phyloP scores from a whole-genome alignment of 1,140 invertebrate species.

The Drosophila littoralis region DNA sequence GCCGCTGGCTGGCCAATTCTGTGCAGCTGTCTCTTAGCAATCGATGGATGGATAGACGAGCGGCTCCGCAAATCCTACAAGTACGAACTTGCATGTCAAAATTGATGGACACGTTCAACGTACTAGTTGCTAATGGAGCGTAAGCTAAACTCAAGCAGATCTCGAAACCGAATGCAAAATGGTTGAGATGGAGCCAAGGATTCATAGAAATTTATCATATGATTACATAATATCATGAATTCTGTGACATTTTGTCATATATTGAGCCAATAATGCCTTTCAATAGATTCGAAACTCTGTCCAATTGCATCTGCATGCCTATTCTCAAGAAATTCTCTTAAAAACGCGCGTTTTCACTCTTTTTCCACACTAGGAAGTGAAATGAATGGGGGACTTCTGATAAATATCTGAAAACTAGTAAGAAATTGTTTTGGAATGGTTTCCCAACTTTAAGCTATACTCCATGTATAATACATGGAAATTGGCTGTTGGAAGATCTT shows the following conservation, averaged over 20 bases:
- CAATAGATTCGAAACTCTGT: too few species aligned
- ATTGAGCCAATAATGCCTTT: too few species aligned
- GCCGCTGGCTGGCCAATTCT: conserved; percentile 53
- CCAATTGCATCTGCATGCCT: too few species aligned
- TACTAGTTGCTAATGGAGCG: not conserved
- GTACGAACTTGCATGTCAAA: conserved; percentile 40
- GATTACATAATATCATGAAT: not conserved
- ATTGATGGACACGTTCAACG: conserved; percentile 51
- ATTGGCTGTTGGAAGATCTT: too few species aligned
- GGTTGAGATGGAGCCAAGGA: not conserved
- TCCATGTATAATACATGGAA: too few species aligned
- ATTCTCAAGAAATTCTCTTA: too few species aligned
- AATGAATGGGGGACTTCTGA: too few species aligned
- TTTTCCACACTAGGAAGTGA: too few species aligned
- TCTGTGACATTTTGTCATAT: not conserved
- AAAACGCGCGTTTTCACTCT: too few species aligned
- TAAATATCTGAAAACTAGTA: too few species aligned
- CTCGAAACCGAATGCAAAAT: not conserved
- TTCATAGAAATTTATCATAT: not conserved
- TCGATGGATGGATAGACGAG: conserved; percentile 56
- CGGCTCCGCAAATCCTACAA: conserved; percentile 22
- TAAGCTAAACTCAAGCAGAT: not conserved
- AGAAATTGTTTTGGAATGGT: too few species aligned
- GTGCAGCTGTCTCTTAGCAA: conserved; percentile 71
- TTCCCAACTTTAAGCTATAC: too few species aligned